Percentiles rank a stretch among this genome's conserved stretches.
Evolutionary conservation across 2,113 vertebrate genomes (phyloP).

Genomic region (Pantherophis guttatus): DNA sequence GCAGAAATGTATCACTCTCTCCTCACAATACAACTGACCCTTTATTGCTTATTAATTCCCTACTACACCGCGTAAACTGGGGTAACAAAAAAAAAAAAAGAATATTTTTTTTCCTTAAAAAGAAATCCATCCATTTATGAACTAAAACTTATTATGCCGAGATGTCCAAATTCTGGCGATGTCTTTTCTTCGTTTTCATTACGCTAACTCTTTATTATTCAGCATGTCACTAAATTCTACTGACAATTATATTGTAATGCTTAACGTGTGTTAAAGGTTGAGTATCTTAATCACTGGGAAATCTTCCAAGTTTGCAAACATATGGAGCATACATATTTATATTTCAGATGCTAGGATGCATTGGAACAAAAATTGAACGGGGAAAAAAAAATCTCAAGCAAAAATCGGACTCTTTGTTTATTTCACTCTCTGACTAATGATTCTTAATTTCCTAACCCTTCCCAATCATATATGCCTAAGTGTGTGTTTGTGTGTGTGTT

Average conservation of each 20-base stretch:
- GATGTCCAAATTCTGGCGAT: background rate
- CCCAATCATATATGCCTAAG: constrained; percentile 2
- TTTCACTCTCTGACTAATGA: constrained; percentile 27
- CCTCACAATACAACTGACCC: background rate
- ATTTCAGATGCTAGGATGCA: background rate
- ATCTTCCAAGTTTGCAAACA: background rate
- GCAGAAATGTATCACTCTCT: background rate
- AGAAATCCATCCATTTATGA: background rate
- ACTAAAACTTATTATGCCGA: background rate
- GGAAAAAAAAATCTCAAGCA: background rate
- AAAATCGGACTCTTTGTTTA: background rate
- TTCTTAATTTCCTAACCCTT: constrained; percentile 9
- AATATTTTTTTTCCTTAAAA: background rate
- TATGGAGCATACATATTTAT: background rate
- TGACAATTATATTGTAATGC: background rate
- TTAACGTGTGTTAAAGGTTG: background rate
- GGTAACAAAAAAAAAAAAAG: background rate
- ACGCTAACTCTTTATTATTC: background rate
- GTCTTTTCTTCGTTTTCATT: background rate
- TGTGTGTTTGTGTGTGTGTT: background rate
- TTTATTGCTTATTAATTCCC: background rate
- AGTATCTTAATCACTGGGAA: background rate
- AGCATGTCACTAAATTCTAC: background rate
- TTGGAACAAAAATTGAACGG: background rate
- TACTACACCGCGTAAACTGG: background rate